phyloP scores from a whole-genome alignment of 2,888 invertebrate species.

The Neoascia interrupta region DNA sequence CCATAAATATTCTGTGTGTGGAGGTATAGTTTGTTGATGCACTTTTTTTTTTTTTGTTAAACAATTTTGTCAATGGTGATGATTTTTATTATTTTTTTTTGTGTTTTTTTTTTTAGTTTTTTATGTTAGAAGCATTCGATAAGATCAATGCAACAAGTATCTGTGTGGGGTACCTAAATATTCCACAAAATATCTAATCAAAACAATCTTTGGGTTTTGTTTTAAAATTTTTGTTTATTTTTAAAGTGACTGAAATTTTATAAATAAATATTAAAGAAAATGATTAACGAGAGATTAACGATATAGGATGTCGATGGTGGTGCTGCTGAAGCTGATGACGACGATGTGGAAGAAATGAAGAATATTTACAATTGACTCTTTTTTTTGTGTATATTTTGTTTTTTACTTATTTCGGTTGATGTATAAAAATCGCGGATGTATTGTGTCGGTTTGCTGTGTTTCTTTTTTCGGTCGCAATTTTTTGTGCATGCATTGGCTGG shows the following conservation, averaged over 20 bases:
- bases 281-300: neutral
- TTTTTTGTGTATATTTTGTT: constrained; percentile 18
- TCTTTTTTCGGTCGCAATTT: constrained; percentile 45
- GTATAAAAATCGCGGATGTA: constrained; percentile 52
- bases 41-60: constrained; percentile 24
- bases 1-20: constrained; percentile 1
- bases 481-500: constrained; percentile 21
- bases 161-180: no score
- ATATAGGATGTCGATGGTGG: constrained; percentile 31
- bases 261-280: neutral
- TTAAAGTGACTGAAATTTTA: neutral
- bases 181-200: neutral
- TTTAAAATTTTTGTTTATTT: neutral
- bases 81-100: constrained; percentile 25
- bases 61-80: constrained; percentile 47
- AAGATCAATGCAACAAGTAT: constrained; percentile 32
- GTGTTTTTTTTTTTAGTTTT: constrained; percentile 17
- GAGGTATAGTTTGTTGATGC: constrained; percentile 28
- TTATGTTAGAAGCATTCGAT: constrained; percentile 20
- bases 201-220: constrained; percentile 2
- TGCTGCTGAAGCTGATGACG: constrained; percentile 12
- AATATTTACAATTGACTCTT: constrained; percentile 42
- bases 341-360: constrained; percentile 43
- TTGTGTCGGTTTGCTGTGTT: constrained; percentile 42
- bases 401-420: constrained; percentile 42